phyloP scores from a whole-genome alignment of 37 sponge, comb jelly and placozoan genomes.

The Tethya wilhelma region DNA sequence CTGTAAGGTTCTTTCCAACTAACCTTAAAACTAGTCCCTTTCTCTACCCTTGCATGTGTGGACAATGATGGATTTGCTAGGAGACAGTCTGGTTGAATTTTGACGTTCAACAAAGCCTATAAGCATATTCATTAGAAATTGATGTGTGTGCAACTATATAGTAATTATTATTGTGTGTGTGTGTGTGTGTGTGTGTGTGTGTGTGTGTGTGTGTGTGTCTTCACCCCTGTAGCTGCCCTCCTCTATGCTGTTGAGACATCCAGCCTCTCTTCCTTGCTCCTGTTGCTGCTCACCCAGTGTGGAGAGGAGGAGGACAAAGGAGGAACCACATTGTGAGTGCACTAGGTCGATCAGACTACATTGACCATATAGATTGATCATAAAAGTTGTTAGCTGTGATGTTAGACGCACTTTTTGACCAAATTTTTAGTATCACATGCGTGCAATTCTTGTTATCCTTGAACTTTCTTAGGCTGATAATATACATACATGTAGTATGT shows the following conservation, averaged over 20 bases:
- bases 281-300: conserved; percentile 1
- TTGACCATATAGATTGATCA: neutral
- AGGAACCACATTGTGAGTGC: neutral
- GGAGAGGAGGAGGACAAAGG: neutral
- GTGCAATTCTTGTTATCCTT: neutral
- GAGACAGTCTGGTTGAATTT: no score
- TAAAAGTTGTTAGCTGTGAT: neutral
- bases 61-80: no score
- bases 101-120: no score
- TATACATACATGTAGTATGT: no score
- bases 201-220: neutral
- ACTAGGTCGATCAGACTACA: neutral
- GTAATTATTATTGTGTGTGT: no score
- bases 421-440: no score
- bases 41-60: no score
- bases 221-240: conserved; percentile 9
- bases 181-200: neutral
- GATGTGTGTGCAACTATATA: no score
- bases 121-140: no score
- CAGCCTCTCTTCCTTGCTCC: conserved; percentile 18
- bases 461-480: neutral
- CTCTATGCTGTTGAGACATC: conserved; percentile 2
- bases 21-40: no score
- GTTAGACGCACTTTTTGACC: no score
- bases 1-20: no score